Base-by-base conservation (phyloP, 2,113 vertebrate species). In the Erythrolamprus reginae region DNA sequence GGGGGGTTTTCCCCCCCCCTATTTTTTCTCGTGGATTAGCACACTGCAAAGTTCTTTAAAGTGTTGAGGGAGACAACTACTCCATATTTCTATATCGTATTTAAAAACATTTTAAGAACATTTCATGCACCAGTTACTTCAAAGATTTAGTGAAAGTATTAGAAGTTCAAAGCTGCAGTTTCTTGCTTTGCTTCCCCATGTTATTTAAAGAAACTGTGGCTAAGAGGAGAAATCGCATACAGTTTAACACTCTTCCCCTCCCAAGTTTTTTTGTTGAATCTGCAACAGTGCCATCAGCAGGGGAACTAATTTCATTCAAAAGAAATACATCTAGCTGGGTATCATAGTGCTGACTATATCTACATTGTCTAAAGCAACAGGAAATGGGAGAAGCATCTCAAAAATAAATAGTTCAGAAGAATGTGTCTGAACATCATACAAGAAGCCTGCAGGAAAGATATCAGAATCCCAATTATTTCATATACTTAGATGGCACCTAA, bases 111-210 rank as follows among this genome's bases (percentile, higher is more conserved):
- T 94, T 94, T 95, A 95, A 95, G 90, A 95, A 93, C 93, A 95
- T 92, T 96, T 95, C 92, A 96, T 89, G 92, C 92, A 95, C 94
- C 92, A 94, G 92, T 94, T 96, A 96, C 93, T 96, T 96, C 93
- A 96, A 96, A 96, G 94, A 95, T 96, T 94, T 88, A 88, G 86
- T 47, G 93, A 94, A 95, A 95, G 53, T 90, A 93, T 89, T 93
- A 90, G 86, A 92, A 94, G 90, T 93, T 95, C 92, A 89, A 96
- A 96, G 93, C 93, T 91, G 15, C 58, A 95, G 90, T 77, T 95
- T 95, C 92, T 87, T 77, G 61, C 77, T 94, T 93, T 87, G 26
- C 84, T 92, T 93, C 92, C 55, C 88, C 13, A 55, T 33, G 65
- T 84, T 61, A 94, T 95, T 95, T 95, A 89, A 93, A 90, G 89